These are phyloP conservation scores for Tenthredo mesomela DNA, from an alignment of 2,888 invertebrate species.

Conservation along the genomic window DNA sequence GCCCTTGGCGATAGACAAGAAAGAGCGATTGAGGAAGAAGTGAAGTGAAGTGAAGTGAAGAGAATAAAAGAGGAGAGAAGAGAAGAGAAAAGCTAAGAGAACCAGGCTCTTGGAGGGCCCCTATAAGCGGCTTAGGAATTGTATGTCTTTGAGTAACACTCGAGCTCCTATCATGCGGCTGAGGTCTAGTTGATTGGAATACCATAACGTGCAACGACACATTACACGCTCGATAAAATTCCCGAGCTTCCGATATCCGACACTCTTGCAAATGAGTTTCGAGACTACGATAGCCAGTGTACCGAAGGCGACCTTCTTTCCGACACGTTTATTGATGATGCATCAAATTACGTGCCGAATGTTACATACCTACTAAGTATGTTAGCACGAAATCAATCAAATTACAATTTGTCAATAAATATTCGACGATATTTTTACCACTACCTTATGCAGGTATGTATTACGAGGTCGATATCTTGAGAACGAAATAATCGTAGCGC, in stretches of 20 bases:
- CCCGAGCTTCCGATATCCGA: conserved; percentile 38
- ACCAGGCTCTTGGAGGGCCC: conserved; percentile 16
- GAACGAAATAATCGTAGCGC: neutral
- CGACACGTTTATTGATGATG: neutral
- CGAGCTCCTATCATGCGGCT: neutral
- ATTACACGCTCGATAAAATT: conserved; percentile 44
- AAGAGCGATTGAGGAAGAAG: neutral
- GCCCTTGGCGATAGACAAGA: conserved; percentile 2
- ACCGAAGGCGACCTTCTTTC: neutral
- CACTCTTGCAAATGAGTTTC: conserved; percentile 37
- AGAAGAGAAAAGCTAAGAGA: neutral
- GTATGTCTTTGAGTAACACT: conserved; percentile 32
- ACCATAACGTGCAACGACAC: conserved; percentile 42
- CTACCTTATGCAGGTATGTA: neutral
- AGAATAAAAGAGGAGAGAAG: neutral
- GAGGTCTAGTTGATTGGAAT: conserved; percentile 33
- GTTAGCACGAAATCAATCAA: neutral
- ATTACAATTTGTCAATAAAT: no score
- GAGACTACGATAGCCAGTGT: neutral
- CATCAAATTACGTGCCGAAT: conserved; percentile 1
- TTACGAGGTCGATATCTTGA: neutral
- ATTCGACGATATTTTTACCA: neutral
- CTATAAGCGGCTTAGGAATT: conserved; percentile 34
- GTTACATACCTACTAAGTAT: neutral
- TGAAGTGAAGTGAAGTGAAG: neutral